These are phyloP conservation scores for Drosophila subobscura DNA, from an alignment of 1,140 invertebrate genomes.

Conservation along the genomic window DNA sequence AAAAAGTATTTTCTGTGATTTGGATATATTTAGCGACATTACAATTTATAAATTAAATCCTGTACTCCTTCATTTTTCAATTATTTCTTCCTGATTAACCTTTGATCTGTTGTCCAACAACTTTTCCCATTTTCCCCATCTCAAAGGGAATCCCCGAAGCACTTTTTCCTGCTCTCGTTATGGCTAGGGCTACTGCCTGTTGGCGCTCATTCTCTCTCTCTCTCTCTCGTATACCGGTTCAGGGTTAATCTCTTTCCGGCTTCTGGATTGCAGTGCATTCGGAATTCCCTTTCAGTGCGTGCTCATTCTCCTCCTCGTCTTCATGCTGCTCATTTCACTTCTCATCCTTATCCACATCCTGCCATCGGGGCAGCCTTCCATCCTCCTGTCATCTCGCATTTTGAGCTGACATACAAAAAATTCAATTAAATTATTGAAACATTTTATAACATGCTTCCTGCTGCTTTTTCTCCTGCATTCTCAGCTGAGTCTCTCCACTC, in stretches of 20 bases:
- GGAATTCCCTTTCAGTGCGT: conserved; percentile 38
- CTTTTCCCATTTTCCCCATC: conserved; percentile 5
- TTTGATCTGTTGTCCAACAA: conserved; percentile 20
- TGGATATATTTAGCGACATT: too few relatives aligned
- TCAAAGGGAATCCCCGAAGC: conserved; percentile 41
- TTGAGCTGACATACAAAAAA: conserved; percentile 44
- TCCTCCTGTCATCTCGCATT: conserved; percentile 12
- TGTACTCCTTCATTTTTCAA: neutral
- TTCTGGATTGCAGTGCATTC: conserved; percentile 42
- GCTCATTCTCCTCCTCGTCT: conserved; percentile 5
- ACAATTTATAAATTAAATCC: too few relatives aligned
- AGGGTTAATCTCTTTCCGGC: conserved; percentile 37
- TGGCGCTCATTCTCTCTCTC: neutral
- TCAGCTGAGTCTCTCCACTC: neutral
- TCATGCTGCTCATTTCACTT: neutral
- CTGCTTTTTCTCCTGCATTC: neutral
- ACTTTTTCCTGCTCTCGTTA: neutral
- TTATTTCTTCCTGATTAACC: neutral
- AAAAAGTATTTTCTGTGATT: too few relatives aligned
- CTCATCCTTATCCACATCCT: conserved; percentile 8
- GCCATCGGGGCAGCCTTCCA: too few relatives aligned
- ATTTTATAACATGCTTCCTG: conserved; percentile 68
- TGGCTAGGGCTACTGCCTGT: neutral
- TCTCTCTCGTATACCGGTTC: conserved; percentile 4
- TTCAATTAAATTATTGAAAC: conserved; percentile 74